Conservation (phyloP, 2,113 vertebrate species). For the Amblyornis subalaris region DNA sequence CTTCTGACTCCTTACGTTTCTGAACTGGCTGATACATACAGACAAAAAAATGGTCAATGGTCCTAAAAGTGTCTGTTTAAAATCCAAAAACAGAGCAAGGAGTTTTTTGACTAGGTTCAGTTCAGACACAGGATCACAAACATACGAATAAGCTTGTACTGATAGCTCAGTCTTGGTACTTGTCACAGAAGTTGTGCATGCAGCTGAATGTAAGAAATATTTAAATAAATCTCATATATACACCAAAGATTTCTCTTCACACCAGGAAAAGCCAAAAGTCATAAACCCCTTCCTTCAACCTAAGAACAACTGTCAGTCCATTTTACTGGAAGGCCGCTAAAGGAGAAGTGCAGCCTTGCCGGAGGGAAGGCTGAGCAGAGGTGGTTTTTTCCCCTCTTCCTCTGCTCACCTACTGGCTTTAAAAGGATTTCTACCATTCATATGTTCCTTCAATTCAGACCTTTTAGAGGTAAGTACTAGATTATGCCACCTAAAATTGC, state of each 20-base stretch:
- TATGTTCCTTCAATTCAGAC: background rate
- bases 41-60: background rate
- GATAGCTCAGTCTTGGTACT: background rate
- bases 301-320: background rate
- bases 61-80: background rate
- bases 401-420: background rate
- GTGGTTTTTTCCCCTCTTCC: background rate
- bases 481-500: background rate
- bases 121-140: background rate
- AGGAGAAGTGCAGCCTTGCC: background rate
- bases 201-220: background rate
- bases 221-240: background rate
- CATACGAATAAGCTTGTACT: background rate
- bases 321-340: background rate
- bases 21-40: background rate
- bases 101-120: background rate
- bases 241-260: background rate
- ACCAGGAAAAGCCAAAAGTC: too few species aligned
- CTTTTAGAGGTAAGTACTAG: background rate
- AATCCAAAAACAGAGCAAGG: background rate
- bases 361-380: background rate
- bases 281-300: background rate
- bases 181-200: background rate
- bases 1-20: background rate
- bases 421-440: background rate